These are phyloP conservation scores for Coregonus sp. DNA, from an alignment of 2,797 vertebrate genomes.

Conservation along the genomic window DNA sequence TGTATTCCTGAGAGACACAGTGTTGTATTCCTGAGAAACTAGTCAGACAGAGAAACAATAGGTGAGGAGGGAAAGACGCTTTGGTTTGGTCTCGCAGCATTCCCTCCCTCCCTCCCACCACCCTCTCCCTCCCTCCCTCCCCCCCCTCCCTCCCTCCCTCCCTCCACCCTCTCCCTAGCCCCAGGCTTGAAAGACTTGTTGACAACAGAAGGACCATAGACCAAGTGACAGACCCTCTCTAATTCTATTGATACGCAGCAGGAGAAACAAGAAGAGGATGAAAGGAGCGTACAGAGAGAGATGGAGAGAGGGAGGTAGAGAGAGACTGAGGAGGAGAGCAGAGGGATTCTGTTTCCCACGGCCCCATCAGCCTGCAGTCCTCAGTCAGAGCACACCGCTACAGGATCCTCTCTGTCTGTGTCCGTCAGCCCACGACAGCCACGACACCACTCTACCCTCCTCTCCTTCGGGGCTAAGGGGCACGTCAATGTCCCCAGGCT, in stretches of 20 bases:
- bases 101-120: too few species aligned
- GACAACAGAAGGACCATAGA: background rate
- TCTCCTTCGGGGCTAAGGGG: background rate
- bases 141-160: too few species aligned
- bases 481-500: background rate
- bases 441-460: background rate
- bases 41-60: too few species aligned
- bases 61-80: too few species aligned
- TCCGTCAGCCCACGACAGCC: background rate
- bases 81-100: too few species aligned
- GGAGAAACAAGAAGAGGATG: too few species aligned
- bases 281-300: background rate
- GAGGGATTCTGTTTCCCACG: conserved; percentile 29
- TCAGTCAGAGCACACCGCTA: background rate
- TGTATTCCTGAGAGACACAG: too few species aligned
- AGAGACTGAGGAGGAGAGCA: background rate
- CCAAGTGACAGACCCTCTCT: background rate
- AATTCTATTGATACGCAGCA: background rate
- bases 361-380: background rate
- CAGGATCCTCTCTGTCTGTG: background rate
- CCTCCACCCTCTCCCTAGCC: too few species aligned
- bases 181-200: too few species aligned
- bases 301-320: background rate
- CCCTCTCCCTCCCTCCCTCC: too few species aligned
- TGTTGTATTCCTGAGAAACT: too few species aligned